Base-by-base conservation (phyloP, 2,888 invertebrate species). In the Hypomecis punctinalis region DNA sequence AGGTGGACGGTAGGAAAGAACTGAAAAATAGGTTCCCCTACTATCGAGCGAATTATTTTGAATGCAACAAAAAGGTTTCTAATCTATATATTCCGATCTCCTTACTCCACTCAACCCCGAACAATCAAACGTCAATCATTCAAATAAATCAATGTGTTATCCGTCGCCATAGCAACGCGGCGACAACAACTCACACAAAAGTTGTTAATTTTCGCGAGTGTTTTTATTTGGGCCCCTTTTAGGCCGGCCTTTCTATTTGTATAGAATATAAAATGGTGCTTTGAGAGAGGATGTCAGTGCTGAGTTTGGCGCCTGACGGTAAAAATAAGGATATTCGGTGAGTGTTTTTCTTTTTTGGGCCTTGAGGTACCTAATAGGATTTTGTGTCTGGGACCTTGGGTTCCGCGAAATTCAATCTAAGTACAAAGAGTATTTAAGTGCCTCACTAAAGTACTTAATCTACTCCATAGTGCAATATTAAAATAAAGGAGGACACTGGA, bases 231-330 rank as follows among this genome's bases (percentile, higher is more conserved):
- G 57, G 70, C 67, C 69, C 67, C 46, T 82, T 81, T 84, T 74
- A 76, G 77, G 79, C 70, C 61, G 67, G 53, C 67, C 76, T 76
- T 70, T 70, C 53, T 76, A 67, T 78, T 76, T 79, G 69, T 81
- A 69, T 71, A 68, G 73, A 82, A 69, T 71, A 68, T 73, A 82
- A 79, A 80, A 91, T 91, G 89, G 77, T 74, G 75, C 67, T 76
- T 66, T 72, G 67, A 61, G 64, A 75, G 78, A 89, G 70, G 60
- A 93, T 93, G 91, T 93, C 94, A 80, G 87, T 91, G 71, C 71
- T 94, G 76, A 94, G 93, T 83, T 82, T 94, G 61, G 82, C 92
- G 58, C 92, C 93, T 11, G 93, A 94, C 80, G 93, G 93, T 71
- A 92, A 85, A 78, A 82, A 80, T 54, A 91, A 88, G 77, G 89